Base-by-base conservation (phyloP, 1,140 invertebrate genomes). In the Pemphigus obesinymphae region DNA sequence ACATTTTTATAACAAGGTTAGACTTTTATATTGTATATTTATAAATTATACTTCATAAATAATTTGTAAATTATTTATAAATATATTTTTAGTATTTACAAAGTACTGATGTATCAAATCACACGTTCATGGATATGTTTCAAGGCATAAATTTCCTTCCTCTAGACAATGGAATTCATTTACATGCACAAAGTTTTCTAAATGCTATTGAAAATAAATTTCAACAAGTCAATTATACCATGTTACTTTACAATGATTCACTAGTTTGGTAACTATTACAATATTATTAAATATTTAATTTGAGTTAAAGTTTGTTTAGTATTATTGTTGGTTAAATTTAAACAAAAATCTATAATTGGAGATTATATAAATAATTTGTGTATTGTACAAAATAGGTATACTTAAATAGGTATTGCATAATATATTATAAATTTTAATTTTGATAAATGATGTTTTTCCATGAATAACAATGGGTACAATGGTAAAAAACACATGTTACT, bases 91-190 rank as follows among this genome's bases (percentile, higher is more conserved):
- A 80, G 76, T 80, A 80, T 80, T 63, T 80, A 43, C 55, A 63
- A 61, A 80, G n/a, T n/a, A 43, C 55, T 20, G 55, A 80, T 61
- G 23, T 80, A 31, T 80, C 76, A 13, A 80, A 8, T 58, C 23
- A 80, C 4, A 80, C 76, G n/a, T 80, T 80, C 26, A 80, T 80
- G 55, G 76, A 80, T 45, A 61, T 80, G 53, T 80, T 80, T 63
- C 76, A 80, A 61, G 76, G 76, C 17, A 80, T 80, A 2, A 80
- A 15, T 80, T 80, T 80, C 29, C 55, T 80, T 29, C 76, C 76
- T 1, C 3, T 80, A 45, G 76, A 80, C 15, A 80, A 80, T 58
- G 31, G 3, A 0, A 58, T 80, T 80, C 76, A 80, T 61, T 58
- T 80, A 23, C 45, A 80, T 23, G 76, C 76, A 0, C 76, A 80